Base-by-base conservation (phyloP, 2,113 vertebrate genomes). In the Raphicerus campestris region DNA sequence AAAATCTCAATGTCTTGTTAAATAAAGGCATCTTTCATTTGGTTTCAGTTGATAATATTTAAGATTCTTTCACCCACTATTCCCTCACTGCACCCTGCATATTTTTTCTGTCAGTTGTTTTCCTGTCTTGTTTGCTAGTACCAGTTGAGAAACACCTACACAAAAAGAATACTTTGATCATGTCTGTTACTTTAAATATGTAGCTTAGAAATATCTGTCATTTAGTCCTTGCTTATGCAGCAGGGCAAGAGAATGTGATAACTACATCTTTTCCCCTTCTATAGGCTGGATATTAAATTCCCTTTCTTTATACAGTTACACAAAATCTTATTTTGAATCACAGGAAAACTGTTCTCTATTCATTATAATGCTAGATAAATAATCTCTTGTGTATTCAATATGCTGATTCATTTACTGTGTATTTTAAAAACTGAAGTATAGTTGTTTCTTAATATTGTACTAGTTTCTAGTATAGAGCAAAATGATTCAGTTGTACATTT, bases 261-360 rank as follows among this genome's bases (percentile, higher is more conserved):
- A 30, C 16, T 60, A 7, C 24, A 87, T 53, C 7, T 35, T 14
- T 84, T 0, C 10, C 28, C 10, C 17, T 91, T 85, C 2, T 51
- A 51, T 32, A 88, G 13, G 17, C 1, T 56, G 22, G 3, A 87
- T 86, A 93, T 94, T 80, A 78, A 94, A 86, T 86, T 86, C 2
- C n/a, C 5, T n/a, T 95, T 89, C 81, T 66, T n/a, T 70, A 42
- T 30, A 63, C 1, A 82, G 10, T 55, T 10, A 91, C 8, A n/a
- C 24, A 85, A 91, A 85, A 87, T 91, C 47, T 93, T 63, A 66
- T 60, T 97, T 58, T 93, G 61, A 91, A 77, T 58, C 19, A 60
- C 7, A 28, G 45, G 16, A 39, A 45, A 89, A 10, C 78, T 94
- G 7, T 87, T 78, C 26, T 75, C n/a, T 82, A 93, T 35, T 95